These are phyloP conservation scores for Aptenodytes patagonicus DNA, from an alignment of 2,113 vertebrate species.

Conservation along the genomic window DNA sequence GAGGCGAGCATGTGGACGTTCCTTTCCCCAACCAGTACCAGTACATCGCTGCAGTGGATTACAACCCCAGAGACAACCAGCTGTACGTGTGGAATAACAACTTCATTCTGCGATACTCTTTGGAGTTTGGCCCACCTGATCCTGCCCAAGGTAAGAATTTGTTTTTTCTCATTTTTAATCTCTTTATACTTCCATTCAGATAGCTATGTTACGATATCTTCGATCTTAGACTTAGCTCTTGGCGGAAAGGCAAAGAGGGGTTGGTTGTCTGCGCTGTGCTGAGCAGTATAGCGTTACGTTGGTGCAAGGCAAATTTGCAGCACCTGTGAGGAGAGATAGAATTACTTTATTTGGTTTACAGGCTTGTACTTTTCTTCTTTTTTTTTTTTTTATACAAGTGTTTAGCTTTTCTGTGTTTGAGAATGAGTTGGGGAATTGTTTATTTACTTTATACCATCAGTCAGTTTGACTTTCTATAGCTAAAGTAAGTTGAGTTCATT, in stretches of 20 bases:
- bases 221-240: background rate
- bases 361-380: background rate
- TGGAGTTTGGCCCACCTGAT: constrained; percentile 95
- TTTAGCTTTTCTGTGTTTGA: background rate
- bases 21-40: constrained; percentile 99
- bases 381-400: background rate
- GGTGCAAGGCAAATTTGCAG: background rate
- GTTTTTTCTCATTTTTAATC: background rate
- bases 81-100: constrained; percentile 99
- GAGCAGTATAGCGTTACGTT: background rate
- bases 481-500: background rate
- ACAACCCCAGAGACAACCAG: constrained; percentile 98
- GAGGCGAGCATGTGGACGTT: constrained; percentile 90
- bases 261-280: background rate
- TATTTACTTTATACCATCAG: background rate
- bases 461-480: background rate
- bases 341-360: background rate
- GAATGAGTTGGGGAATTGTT: background rate
- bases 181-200: background rate
- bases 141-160: constrained; percentile 90
- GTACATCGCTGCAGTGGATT: constrained; percentile 98
- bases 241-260: background rate
- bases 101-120: constrained; percentile 94
- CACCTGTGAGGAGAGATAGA: background rate
- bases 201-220: rapidly evolving